These are phyloP conservation scores for Zoanthus sansibaricus DNA, from an alignment of 92 coral and sea anemone species.

Conservation along the genomic window DNA sequence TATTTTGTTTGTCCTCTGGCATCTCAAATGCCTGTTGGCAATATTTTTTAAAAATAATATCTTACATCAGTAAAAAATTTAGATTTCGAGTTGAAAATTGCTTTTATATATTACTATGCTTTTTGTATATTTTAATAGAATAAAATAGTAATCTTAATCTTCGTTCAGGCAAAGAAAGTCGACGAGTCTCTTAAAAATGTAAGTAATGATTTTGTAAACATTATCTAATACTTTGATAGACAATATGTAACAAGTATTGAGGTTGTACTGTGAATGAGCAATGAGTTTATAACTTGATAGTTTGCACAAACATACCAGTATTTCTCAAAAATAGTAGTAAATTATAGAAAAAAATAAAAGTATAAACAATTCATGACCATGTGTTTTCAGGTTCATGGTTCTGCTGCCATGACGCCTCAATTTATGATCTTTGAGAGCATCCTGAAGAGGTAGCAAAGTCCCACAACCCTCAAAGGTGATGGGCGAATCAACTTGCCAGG, in stretches of 20 bases:
- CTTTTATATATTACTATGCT: background rate
- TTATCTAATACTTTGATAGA: background rate
- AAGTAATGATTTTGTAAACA: slow-evolving; percentile 7
- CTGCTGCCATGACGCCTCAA: slow-evolving; percentile 6
- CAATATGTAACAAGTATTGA: slow-evolving; percentile 10
- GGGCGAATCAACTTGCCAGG: slow-evolving; percentile 7
- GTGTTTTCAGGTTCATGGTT: slow-evolving; percentile 20
- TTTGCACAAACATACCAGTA: background rate
- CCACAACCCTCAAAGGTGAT: slow-evolving; percentile 4
- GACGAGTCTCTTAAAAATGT: background rate
- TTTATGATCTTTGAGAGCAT: slow-evolving; percentile 4
- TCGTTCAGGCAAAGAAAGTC: background rate
- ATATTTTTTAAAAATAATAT: slow-evolving; percentile 6
- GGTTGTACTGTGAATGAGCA: slow-evolving; percentile 14
- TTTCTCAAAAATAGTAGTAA: slow-evolving; percentile 10
- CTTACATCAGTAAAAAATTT: background rate
- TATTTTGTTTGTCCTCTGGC: slow-evolving; percentile 17
- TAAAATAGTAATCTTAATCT: slow-evolving; percentile 3
- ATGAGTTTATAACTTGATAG: background rate
- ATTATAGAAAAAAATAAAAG: background rate
- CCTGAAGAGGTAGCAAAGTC: slow-evolving; percentile 11
- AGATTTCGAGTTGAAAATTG: slow-evolving; percentile 4
- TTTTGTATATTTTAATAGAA: slow-evolving; percentile 5
- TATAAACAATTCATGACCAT: slow-evolving; percentile 1
- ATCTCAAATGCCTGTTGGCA: slow-evolving; percentile 7